These are phyloP conservation scores for Agapostemon virescens DNA, from an alignment of 2,888 invertebrate genomes.

Conservation along the genomic window DNA sequence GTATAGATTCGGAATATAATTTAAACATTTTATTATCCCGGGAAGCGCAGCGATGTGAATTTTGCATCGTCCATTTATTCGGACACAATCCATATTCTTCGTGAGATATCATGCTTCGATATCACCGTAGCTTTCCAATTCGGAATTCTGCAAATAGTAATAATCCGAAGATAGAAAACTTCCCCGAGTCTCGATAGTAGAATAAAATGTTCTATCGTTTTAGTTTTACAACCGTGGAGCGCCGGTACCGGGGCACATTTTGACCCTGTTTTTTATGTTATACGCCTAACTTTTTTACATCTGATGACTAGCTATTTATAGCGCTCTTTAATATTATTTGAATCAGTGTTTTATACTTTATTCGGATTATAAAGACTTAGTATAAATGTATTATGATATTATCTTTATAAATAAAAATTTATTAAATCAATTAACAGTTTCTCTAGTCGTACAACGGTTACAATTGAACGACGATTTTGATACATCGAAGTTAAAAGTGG, in stretches of 20 bases:
- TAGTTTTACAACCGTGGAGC: background rate
- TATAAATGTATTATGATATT: background rate
- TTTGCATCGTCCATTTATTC: constrained; percentile 46
- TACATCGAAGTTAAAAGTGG: background rate
- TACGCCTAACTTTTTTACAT: background rate
- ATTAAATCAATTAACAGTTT: background rate
- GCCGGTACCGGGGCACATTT: background rate
- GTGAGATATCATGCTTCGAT: constrained; percentile 42
- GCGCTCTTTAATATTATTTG: background rate
- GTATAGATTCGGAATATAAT: constrained; percentile 44
- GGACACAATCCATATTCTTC: constrained; percentile 45
- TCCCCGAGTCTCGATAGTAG: background rate
- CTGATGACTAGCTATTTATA: background rate
- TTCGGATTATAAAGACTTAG: background rate
- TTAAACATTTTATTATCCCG: constrained; percentile 50
- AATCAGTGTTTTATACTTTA: background rate
- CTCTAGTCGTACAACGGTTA: background rate
- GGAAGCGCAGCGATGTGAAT: constrained; percentile 35
- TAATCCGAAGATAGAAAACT: constrained; percentile 5
- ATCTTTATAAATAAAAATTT: background rate
- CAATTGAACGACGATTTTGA: background rate
- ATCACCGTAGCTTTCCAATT: constrained; percentile 27
- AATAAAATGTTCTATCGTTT: background rate
- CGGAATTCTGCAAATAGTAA: background rate
- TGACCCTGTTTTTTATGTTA: background rate